Evolutionary conservation across 1,140 invertebrate genomes (phyloP).

Genomic region (Drosophila pruinosa): DNA sequence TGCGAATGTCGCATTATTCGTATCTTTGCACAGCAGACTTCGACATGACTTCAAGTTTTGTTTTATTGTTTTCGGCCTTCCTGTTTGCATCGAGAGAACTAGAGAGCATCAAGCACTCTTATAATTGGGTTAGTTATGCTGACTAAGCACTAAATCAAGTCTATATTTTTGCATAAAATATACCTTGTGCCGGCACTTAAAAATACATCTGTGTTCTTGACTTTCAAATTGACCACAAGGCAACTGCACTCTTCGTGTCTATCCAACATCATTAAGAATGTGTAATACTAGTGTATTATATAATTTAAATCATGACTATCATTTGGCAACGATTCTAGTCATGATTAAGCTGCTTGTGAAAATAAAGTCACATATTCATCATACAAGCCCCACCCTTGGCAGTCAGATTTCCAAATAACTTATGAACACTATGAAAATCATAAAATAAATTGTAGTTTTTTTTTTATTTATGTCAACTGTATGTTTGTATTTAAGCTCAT

Average conservation of each 20-base stretch:
- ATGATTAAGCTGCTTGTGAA: no score
- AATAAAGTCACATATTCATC: background rate
- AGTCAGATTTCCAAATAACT: constrained; percentile 19
- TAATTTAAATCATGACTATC: background rate
- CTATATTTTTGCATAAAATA: background rate
- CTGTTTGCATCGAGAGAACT: constrained; percentile 22
- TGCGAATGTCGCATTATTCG: constrained; percentile 34
- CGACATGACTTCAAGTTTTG: background rate
- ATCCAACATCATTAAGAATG: background rate
- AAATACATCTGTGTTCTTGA: background rate
- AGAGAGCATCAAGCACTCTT: constrained; percentile 10
- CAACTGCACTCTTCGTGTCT: background rate
- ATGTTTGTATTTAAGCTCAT: constrained; percentile 51
- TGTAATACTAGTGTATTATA: background rate
- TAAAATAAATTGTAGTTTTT: constrained; percentile 37
- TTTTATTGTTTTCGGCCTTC: constrained; percentile 27
- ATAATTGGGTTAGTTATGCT: constrained; percentile 30
- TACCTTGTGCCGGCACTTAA: background rate
- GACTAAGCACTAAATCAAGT: constrained; percentile 27
- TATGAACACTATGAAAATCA: background rate
- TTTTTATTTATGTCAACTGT: constrained; percentile 39
- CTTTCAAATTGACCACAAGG: background rate
- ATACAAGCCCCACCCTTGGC: background rate
- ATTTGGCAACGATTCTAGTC: no score
- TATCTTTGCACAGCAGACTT: background rate